Conservation (phyloP, 2,797 vertebrate species). For the Somateria mollissima region DNA sequence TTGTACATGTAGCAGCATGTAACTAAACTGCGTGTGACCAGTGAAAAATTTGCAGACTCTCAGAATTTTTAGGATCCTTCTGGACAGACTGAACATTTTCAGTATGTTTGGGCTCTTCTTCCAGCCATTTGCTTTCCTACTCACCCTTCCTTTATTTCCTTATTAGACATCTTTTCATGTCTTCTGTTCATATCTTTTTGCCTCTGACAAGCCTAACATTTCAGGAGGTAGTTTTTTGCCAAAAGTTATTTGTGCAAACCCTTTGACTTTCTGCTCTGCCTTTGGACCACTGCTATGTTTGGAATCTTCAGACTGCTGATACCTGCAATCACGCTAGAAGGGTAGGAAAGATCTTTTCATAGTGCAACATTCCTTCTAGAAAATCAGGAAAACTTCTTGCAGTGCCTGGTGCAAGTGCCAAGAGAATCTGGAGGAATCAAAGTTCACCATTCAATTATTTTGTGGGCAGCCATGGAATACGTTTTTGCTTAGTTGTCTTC, state of each 20-base stretch:
- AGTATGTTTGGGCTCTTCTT: neutral
- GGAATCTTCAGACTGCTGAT: neutral
- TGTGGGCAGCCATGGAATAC: neutral
- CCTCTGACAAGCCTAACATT: neutral
- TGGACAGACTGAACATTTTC: neutral
- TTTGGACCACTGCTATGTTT: neutral
- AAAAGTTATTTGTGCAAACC: neutral
- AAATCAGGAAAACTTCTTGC: neutral
- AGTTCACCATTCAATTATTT: neutral
- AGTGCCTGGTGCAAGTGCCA: neutral
- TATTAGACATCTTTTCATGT: neutral
- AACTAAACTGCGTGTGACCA: neutral
- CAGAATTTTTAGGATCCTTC: neutral
- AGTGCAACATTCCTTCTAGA: neutral
- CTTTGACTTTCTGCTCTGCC: neutral
- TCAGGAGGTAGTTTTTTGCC: neutral
- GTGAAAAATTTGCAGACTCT: neutral
- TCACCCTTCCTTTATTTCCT: neutral
- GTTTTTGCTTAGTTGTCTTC: neutral
- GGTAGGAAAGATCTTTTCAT: neutral
- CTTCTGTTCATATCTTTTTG: neutral
- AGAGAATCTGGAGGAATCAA: neutral
- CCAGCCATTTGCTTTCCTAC: neutral
- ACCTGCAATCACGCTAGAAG: neutral
- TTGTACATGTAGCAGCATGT: neutral